A percentile compares a stretch with the other conserved stretches of the same genome.
Conservation (phyloP, 2,797 vertebrate genomes). For the Heterohyrax brucei region DNA sequence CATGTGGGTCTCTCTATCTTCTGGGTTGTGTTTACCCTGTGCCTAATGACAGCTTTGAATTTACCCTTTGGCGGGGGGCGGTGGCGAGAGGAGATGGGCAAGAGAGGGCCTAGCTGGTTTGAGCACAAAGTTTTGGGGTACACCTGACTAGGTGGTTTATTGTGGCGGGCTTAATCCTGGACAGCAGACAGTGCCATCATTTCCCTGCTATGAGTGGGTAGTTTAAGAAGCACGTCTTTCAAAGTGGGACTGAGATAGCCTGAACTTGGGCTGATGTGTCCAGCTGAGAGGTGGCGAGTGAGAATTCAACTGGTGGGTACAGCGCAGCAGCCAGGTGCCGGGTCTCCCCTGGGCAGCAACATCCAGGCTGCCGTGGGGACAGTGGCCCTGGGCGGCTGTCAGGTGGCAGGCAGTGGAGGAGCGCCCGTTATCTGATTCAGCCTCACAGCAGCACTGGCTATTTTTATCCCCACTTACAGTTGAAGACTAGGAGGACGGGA, state of each 20-base stretch:
- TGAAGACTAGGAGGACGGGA: not conserved
- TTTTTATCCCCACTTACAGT: not conserved
- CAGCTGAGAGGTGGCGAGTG: not conserved
- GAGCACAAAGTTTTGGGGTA: not conserved
- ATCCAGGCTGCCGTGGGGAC: not conserved
- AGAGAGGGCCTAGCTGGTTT: not conserved
- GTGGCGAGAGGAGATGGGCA: too few species aligned
- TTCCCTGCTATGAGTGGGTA: not conserved
- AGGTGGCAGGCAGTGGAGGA: too few species aligned
- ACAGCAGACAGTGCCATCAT: not conserved
- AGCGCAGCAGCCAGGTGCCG: not conserved
- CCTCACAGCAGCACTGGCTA: not conserved
- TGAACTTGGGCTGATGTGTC: not conserved
- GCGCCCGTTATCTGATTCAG: not conserved
- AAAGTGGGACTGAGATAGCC: not conserved
- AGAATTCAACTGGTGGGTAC: not conserved
- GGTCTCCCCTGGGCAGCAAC: fast-evolving
- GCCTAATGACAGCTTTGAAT: not conserved
- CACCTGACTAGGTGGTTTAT: not conserved
- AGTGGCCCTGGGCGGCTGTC: not conserved
- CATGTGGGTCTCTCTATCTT: too few species aligned
- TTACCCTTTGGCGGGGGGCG: too few species aligned
- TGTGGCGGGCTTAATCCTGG: fast-evolving
- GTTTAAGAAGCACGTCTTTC: not conserved
- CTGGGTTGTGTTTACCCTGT: too few species aligned